Conservation (phyloP, 2,113 vertebrate genomes). For the Dipodomys spectabilis region DNA sequence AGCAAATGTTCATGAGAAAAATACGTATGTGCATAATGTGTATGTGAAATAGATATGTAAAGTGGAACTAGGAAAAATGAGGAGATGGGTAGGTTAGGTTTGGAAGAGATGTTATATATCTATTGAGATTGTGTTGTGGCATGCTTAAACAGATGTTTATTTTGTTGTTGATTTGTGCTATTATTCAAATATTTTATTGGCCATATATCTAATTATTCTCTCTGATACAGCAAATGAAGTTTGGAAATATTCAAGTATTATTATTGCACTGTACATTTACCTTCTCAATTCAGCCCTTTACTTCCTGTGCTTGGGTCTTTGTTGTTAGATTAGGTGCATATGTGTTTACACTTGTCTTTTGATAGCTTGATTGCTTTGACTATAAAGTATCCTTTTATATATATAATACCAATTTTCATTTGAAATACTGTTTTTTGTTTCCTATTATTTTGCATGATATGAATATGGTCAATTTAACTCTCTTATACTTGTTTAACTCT, state of each 20-base stretch:
- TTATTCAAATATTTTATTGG: not conserved
- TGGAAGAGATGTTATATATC: too few relatives aligned
- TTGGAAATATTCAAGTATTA: not conserved
- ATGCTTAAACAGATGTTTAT: not conserved
- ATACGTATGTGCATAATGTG: too few relatives aligned
- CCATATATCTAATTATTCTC: not conserved
- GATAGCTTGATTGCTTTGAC: not conserved
- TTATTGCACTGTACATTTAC: not conserved
- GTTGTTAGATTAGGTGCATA: not conserved
- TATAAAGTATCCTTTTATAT: not conserved
- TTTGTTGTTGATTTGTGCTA: not conserved
- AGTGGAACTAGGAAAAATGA: too few relatives aligned
- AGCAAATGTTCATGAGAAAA: too few relatives aligned
- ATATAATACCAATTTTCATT: not conserved
- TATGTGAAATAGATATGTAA: too few relatives aligned
- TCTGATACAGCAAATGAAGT: not conserved
- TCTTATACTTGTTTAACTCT: not conserved
- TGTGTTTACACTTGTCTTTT: not conserved
- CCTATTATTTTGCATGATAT: not conserved
- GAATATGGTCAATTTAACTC: not conserved
- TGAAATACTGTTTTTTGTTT: not conserved
- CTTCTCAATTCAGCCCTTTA: not conserved
- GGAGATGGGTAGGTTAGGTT: too few relatives aligned
- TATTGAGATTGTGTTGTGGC: not conserved
- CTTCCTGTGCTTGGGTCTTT: not conserved